phyloP scores from a whole-genome alignment of 92 coral and sea anemone species.

The Epizoanthus illoricatus region DNA sequence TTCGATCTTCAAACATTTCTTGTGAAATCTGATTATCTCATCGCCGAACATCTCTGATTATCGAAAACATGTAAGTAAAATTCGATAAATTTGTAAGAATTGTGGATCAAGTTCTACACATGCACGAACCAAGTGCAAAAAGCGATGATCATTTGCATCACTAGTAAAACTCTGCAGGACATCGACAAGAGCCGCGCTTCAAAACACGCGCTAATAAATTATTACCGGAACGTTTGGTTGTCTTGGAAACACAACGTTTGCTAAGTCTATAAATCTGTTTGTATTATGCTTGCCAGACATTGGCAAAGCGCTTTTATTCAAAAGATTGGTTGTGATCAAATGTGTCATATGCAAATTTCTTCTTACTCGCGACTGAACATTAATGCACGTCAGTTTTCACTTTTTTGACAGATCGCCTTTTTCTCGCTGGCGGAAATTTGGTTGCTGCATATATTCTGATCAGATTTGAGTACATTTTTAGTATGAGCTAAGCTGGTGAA shows the following conservation, averaged over 20 bases:
- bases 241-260: slow-evolving; percentile 16
- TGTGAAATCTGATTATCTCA: no score
- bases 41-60: no score
- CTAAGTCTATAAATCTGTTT: not conserved
- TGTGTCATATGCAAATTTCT: slow-evolving; percentile 1
- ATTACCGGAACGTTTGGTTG: not conserved
- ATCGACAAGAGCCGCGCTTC: no score
- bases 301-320: not conserved
- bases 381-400: not conserved
- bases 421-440: not conserved
- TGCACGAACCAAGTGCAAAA: no score
- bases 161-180: no score
- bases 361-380: not conserved
- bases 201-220: slow-evolving; percentile 5
- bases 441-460: not conserved
- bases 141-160: no score
- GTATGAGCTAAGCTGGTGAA: not conserved
- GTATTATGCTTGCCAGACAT: not conserved
- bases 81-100: no score
- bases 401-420: not conserved
- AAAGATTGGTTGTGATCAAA: not conserved
- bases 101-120: no score
- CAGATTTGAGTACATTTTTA: not conserved
- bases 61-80: no score
- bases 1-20: no score